A percentile compares a stretch with the other conserved stretches of the same genome.
These are phyloP conservation scores for Rhinopithecus roxellana DNA, from an alignment of 2,113 vertebrate genomes.

Conservation along the genomic window DNA sequence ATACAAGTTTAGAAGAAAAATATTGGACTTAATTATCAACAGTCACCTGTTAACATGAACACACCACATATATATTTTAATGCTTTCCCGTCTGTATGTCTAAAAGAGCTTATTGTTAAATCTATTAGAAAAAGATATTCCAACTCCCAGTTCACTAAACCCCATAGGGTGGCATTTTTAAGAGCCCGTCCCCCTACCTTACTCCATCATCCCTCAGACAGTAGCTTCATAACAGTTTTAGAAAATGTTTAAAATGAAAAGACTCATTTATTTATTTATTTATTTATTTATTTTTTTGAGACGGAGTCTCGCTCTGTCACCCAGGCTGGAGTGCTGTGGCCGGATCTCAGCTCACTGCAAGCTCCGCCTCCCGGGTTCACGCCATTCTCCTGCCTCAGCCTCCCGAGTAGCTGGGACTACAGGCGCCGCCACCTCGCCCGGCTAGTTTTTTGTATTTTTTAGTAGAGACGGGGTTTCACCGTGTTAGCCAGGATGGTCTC, in stretches of 20 bases:
- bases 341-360: too few relatives aligned
- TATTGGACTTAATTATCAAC: constrained; percentile 56
- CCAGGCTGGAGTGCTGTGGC: too few relatives aligned
- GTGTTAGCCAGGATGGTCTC: too few relatives aligned
- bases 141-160: neutral
- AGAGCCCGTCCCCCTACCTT: neutral
- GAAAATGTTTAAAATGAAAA: neutral
- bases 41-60: neutral
- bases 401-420: too few relatives aligned
- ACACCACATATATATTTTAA: neutral
- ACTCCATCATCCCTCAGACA: neutral
- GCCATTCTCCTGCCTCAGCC: too few relatives aligned
- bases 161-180: neutral
- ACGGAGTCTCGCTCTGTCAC: too few relatives aligned
- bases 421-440: too few relatives aligned
- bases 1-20: constrained; percentile 62
- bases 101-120: neutral
- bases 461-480: too few relatives aligned
- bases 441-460: too few relatives aligned
- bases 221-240: neutral
- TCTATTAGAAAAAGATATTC: neutral
- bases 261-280: too few relatives aligned
- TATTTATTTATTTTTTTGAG: too few relatives aligned
- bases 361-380: too few relatives aligned
- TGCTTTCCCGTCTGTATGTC: neutral